Evolutionary conservation across 2,888 invertebrate species (phyloP).

Genomic region (Tortricodes alternella): DNA sequence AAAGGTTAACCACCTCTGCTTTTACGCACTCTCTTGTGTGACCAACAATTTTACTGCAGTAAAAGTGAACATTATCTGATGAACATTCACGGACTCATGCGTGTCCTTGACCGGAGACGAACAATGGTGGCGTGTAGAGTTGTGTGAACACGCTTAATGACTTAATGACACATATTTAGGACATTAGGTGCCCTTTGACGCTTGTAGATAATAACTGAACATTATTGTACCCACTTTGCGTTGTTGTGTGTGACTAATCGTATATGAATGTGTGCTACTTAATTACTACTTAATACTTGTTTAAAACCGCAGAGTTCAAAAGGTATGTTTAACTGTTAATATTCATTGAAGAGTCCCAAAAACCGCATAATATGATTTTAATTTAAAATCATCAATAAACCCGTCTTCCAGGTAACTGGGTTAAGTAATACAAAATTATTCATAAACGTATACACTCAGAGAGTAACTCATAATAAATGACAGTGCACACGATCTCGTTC

Average conservation of each 20-base stretch:
- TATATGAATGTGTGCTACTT: no score
- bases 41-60: constrained; percentile 9
- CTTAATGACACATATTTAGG: constrained; percentile 25
- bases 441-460: background rate
- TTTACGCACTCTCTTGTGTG: background rate
- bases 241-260: no score
- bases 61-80: constrained; percentile 24
- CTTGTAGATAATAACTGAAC: background rate
- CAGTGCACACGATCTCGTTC: constrained; percentile 18
- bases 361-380: no score
- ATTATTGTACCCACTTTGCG: background rate
- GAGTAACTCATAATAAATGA: constrained; percentile 13
- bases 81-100: constrained; percentile 16
- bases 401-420: background rate
- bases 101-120: constrained; percentile 27
- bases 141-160: constrained; percentile 19
- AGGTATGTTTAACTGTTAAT: no score
- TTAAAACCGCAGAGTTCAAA: no score
- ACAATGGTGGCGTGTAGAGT: constrained; percentile 28
- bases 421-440: constrained; percentile 4
- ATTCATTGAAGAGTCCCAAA: no score
- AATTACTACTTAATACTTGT: no score
- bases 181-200: constrained; percentile 7
- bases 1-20: background rate
- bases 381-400: no score